Evolutionary conservation across 2,113 vertebrate species (phyloP), one percentile per base, ranked within the genome.

Genomic region (Menura novaehollandiae): DNA sequence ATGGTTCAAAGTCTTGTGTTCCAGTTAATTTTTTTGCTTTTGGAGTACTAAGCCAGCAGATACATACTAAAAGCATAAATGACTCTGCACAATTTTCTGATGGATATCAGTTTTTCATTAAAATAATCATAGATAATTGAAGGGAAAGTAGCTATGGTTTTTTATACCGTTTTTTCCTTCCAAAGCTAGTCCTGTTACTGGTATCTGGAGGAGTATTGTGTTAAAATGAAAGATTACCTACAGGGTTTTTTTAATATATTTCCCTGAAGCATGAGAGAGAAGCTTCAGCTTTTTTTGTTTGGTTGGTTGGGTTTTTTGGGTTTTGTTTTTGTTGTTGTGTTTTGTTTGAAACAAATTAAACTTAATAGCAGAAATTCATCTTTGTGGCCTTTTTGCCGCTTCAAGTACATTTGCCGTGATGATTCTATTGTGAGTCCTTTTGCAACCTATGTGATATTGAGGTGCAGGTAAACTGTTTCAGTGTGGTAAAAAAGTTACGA

Each of bases 371-470:
- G 1, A 56, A 62, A 26, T n/a, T 3, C 6, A 17, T 55, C 90
- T 86, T 83, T 73, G 3, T 41, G 46, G 14, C 21, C 15, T 80
- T 73, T 76, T 17, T 69, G 22, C 6, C 19, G 4, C 18, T 88
- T 83, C 19, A 56, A 7, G 7, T 60, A 17, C 0, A 0, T 56
- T 83, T 88, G 22, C 33, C 35, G 1, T 58, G 21, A 7, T 53
- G 46, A 51, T 69, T 5, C 11, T 76, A 2, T 10, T 66, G n/a
- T 73, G 41, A 92, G 28, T 73, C 3, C 11, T 76, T 87, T 73
- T 73, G 26, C 55, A 63, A 13, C 1, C 4, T 66, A 2, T 10
- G 1, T 49, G 22, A 2, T 71, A 20, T 0, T 47, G 44, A 64
- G 21, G 19, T 10, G 2, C 7, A 41, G 15, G 72, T 71, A 27